Evolutionary conservation across 2,797 vertebrate genomes (phyloP), one percentile per base, ranked within the genome.

Genomic region (Petrocephalus schoutedeni): DNA sequence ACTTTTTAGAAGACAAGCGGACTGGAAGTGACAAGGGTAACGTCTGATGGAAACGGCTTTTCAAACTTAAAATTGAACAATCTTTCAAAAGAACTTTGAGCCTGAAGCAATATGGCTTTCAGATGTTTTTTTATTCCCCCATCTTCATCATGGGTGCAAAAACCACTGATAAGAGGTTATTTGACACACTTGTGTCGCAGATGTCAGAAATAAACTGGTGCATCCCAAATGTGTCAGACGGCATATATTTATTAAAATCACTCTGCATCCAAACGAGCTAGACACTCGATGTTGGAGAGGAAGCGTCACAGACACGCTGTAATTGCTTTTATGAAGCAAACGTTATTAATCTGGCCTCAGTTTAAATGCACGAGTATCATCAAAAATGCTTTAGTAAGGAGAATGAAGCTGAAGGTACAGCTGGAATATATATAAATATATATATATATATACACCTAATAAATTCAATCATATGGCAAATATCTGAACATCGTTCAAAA

Each of bases 161-260:
- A 83, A 89, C 85, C 87, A 83, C 77, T 21, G 71, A 56, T 82
- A 54, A 83, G 88, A 87, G 28, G 23, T 87, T 19, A 83, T 88
- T 88, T 59, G 36, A 84, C 91, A 85, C 92, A 93, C 94, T 94
- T 93, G 93, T 91, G 91, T 91, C 91, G 90, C 92, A 89, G 92
- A 94, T 92, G 93, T 93, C 92, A 91, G 92, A 90, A 90, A 59
- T 51, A 91, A 87, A 88, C 87, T 93, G 93, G 94, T 93, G 90
- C 87, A 87, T 92, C 91, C 93, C 94, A 94, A 93, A 94, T 93
- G 93, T 86, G 89, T 86, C 83, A 88, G 12, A 51, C 28, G 32
- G 57, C 45, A 85, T 32, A 28, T 85, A 36, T 45, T 86, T 54
- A 56, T 67, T 74, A 41, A 71, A 74, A 41, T 88, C 7, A 74